Base-by-base conservation (phyloP, 1,140 invertebrate genomes). In the Mesaphorura yosii region DNA sequence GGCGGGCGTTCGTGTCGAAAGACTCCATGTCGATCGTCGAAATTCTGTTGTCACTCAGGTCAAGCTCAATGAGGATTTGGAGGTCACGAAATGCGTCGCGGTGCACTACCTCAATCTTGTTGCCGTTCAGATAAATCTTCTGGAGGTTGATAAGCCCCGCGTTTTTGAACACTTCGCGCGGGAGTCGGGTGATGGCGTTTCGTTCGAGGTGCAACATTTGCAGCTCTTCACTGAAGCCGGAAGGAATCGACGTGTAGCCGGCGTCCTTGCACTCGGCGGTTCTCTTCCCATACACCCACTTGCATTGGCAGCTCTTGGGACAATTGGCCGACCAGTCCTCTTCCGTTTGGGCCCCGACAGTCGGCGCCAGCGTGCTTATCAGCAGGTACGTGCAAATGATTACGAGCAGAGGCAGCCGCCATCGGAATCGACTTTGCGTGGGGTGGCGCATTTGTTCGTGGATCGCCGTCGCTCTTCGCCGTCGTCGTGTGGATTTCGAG, bases 251-350 rank as follows among this genome's bases (percentile, higher is more conserved):
- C 59, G 83, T 79, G 48, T 87, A 76, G 47, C 82, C 80, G 23
- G 82, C 78, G 51, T 82, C 79, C 49, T 79, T 78, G 70, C 87
- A 90, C 25, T 84, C 72, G 26, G 86, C 87, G 2, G 84, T 86
- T 64, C 87, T 87, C 69, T 89, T 89, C 25, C 86, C 86, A 15
- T 81, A 84, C 15, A 82, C 82, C 87, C 88, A 91, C 70, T 86
- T 88, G 74, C 87, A 91, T 56, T 78, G 77, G 67, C 87, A 90
- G 49, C 82, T 79, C 14, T 74, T 67, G 38, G 84, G 84, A 66
- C 86, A 88, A 64, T 84, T 82, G 14, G 82, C 83, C 83, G 54
- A 34, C 58, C 58, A 60, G 28, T 60, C 58, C 34, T 48, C 50
- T 4, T 7, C 29, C 3, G 46, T n/a, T 34, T n/a, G n/a, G n/a